Evolutionary conservation across 2,113 vertebrate genomes (phyloP).

Genomic region (Chauna torquata): DNA sequence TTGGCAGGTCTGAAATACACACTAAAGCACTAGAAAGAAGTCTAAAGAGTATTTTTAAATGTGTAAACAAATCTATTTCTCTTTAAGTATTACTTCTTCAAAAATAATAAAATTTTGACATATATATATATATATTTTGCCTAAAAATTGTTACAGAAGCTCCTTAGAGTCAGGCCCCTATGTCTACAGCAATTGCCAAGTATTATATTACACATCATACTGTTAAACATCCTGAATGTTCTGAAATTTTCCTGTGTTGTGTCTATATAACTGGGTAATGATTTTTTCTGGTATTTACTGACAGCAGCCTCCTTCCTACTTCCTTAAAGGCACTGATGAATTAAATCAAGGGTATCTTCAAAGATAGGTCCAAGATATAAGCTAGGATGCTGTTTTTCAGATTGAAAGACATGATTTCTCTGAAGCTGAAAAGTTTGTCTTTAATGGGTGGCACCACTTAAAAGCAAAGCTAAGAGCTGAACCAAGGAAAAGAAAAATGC

Average conservation of each 20-base stretch:
- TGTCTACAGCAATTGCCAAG: neutral
- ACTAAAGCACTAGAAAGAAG: neutral
- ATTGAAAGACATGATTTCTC: neutral
- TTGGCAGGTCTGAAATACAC: neutral
- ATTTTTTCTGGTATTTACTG: neutral
- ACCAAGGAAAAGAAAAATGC: neutral
- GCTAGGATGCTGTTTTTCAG: neutral
- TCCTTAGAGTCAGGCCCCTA: neutral
- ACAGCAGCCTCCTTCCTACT: neutral
- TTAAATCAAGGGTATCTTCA: constrained; percentile 6
- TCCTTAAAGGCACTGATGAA: constrained; percentile 7
- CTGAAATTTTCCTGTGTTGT: neutral
- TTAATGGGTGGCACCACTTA: neutral
- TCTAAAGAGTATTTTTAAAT: neutral
- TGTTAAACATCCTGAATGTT: neutral
- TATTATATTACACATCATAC: neutral
- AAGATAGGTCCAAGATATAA: neutral
- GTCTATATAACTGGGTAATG: neutral
- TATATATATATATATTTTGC: too few relatives aligned
- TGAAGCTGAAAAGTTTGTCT: neutral
- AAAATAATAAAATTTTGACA: neutral
- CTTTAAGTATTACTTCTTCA: neutral
- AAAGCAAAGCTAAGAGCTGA: neutral
- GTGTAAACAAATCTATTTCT: neutral
- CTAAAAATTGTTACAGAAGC: neutral